phyloP scores from a whole-genome alignment of 2,113 vertebrate genomes.

The Malurus elegans region DNA sequence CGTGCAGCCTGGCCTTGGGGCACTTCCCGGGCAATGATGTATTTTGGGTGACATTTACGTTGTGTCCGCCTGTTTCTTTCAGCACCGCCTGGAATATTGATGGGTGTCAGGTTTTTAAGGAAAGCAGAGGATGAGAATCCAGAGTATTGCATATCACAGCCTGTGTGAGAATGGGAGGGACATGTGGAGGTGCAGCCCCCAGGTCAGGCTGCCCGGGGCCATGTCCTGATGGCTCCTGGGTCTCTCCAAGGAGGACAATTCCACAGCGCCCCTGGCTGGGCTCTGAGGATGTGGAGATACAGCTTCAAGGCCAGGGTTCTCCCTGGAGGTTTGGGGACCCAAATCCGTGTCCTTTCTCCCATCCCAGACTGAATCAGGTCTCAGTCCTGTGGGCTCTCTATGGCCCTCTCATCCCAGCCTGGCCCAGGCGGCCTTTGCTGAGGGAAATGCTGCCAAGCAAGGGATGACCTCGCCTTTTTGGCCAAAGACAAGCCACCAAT shows the following conservation, averaged over 20 bases:
- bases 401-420: background rate
- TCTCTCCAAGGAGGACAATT: background rate
- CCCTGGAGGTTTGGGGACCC: background rate
- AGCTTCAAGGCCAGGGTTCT: background rate
- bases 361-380: background rate
- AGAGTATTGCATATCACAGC: background rate
- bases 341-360: background rate
- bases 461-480: background rate
- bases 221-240: background rate
- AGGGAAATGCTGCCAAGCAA: background rate
- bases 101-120: background rate
- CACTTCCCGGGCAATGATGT: background rate
- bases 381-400: background rate
- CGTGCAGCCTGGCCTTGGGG: background rate
- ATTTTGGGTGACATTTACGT: accelerated
- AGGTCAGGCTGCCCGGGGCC: background rate
- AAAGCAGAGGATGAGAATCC: background rate
- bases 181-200: background rate
- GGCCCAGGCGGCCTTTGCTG: no score
- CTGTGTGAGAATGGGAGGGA: background rate
- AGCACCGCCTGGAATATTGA: background rate
- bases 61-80: background rate
- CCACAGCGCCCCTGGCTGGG: background rate
- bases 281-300: background rate
- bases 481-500: background rate